These are phyloP conservation scores for Cynoglossus semilaevis DNA, from an alignment of 2,113 vertebrate species.

Conservation along the genomic window DNA sequence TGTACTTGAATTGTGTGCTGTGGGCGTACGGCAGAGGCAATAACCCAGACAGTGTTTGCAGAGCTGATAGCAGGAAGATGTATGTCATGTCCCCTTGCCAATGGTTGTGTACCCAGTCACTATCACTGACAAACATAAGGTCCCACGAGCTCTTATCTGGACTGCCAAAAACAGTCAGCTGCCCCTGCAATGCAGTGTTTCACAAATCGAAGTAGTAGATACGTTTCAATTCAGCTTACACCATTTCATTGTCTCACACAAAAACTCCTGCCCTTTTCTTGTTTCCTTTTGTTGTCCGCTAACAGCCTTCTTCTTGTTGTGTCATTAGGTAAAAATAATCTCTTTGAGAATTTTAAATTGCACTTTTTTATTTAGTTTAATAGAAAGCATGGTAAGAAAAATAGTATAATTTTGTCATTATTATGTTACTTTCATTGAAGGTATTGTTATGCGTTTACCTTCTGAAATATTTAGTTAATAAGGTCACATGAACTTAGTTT, in stretches of 20 bases:
- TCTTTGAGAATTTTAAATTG: neutral
- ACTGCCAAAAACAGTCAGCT: conserved; percentile 62
- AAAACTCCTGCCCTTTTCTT: conserved; percentile 1
- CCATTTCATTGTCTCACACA: conserved; percentile 48
- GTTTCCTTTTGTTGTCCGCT: conserved; percentile 35
- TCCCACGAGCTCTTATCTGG: conserved; percentile 63
- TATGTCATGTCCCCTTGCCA: conserved; percentile 48
- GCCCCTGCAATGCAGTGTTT: conserved; percentile 74
- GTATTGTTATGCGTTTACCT: no score
- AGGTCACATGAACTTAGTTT: no score
- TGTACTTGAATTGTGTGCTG: conserved; percentile 17
- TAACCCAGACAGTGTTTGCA: conserved; percentile 52
- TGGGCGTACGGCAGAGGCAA: conserved; percentile 24
- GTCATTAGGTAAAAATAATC: conserved; percentile 5
- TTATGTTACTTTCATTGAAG: no score
- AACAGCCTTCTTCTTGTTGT: conserved; percentile 9
- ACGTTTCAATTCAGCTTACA: conserved; percentile 46
- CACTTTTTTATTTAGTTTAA: neutral
- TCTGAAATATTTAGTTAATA: no score
- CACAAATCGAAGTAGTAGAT: conserved; percentile 41
- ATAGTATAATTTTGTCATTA: no score
- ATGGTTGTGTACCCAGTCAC: conserved; percentile 40
- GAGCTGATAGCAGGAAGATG: conserved; percentile 50
- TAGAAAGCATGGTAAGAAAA: neutral
- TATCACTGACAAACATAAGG: conserved; percentile 63